Evolutionary conservation across 2,888 invertebrate genomes (phyloP).

Genomic region (Tenthredo mesomela): DNA sequence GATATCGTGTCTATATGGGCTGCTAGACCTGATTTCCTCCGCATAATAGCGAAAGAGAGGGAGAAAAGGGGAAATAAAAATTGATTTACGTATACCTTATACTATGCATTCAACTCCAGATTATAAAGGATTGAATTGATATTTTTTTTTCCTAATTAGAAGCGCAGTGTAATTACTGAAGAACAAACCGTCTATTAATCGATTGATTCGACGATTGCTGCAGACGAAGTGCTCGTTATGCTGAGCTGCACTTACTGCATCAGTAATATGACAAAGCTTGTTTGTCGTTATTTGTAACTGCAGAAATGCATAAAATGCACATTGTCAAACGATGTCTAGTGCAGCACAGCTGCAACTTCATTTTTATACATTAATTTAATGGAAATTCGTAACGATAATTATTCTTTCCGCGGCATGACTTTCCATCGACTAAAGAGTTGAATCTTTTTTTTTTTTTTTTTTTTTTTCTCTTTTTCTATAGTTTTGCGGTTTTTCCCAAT

Average conservation of each 20-base stretch:
- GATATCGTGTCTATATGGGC: not conserved
- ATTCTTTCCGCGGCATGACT: too few species aligned
- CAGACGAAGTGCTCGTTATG: not conserved
- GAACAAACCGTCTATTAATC: constrained; percentile 14
- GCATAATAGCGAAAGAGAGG: not conserved
- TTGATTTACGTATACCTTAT: not conserved
- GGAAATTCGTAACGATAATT: too few species aligned
- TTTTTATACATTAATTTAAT: too few species aligned
- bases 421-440: too few species aligned
- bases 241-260: constrained; percentile 21
- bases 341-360: not conserved
- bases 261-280: constrained; percentile 21
- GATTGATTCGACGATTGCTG: not conserved
- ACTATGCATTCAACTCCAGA: not conserved
- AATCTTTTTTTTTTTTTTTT: too few species aligned
- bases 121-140: not conserved
- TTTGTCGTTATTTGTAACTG: constrained; percentile 11
- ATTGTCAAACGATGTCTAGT: not conserved
- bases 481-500: too few species aligned
- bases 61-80: not conserved
- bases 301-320: not conserved
- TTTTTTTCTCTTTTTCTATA: too few species aligned
- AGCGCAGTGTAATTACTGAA: constrained; percentile 29
- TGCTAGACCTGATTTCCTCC: not conserved
- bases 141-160: constrained; percentile 26